Percentiles rank a stretch among this genome's conserved stretches.
These are phyloP conservation scores for Drosophila affinis DNA, from an alignment of 2,888 invertebrate genomes.

Conservation along the genomic window DNA sequence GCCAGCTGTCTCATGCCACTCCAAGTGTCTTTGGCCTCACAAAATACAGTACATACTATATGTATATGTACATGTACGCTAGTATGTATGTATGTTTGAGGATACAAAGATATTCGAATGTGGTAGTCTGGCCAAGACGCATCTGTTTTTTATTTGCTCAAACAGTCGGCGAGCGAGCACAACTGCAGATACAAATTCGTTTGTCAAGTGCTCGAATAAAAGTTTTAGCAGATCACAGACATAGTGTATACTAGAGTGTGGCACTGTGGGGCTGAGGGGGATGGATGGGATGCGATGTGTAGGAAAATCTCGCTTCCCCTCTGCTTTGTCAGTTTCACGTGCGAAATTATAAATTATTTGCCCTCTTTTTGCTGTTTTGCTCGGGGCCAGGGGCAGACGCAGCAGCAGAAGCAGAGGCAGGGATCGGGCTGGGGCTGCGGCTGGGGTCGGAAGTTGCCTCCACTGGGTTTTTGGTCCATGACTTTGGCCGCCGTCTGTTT, in stretches of 20 bases:
- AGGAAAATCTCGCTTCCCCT: constrained; percentile 38
- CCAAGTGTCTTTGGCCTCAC: constrained; percentile 37
- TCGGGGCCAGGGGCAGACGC: background rate
- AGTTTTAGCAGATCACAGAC: constrained; percentile 22
- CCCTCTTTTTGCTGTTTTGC: constrained; percentile 30
- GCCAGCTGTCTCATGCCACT: constrained; percentile 66
- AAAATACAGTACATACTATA: constrained; percentile 1
- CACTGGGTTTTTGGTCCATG: constrained; percentile 48
- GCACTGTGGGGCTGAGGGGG: background rate
- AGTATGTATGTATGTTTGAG: background rate
- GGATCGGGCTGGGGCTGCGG: background rate
- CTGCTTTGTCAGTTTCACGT: constrained; percentile 75
- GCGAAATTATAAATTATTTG: constrained; percentile 78
- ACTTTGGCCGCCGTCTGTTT: constrained; percentile 70
- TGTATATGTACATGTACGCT: background rate
- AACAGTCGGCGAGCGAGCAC: constrained; percentile 39
- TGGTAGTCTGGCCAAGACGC: constrained; percentile 46
- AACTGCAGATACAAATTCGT: constrained; percentile 50
- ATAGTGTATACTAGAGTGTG: background rate
- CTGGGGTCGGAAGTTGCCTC: constrained; percentile 45
- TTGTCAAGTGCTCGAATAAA: constrained; percentile 53
- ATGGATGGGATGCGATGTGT: background rate
- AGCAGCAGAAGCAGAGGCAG: too few species aligned
- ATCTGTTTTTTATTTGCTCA: constrained; percentile 74
- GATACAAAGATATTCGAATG: constrained; percentile 15